Percentiles rank a stretch among this genome's conserved stretches.
Conservation (phyloP, 2,113 vertebrate genomes). For the Scortum barcoo region DNA sequence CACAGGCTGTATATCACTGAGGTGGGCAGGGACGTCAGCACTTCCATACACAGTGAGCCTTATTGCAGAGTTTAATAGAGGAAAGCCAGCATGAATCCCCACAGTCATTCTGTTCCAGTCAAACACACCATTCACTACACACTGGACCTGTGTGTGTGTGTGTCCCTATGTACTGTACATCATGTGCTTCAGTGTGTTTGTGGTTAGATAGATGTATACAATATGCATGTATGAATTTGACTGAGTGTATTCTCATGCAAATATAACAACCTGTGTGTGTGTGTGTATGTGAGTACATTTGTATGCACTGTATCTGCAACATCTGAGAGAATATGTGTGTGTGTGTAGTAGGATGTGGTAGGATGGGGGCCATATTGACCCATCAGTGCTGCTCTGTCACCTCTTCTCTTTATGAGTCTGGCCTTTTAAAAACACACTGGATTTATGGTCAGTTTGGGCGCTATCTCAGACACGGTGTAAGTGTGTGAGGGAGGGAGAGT, state of each 20-base stretch:
- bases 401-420: slow-evolving; percentile 76
- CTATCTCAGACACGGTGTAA: slow-evolving; percentile 55
- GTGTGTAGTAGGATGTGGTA: slow-evolving; percentile 21
- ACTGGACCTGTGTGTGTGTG: slow-evolving; percentile 37
- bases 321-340: slow-evolving; percentile 11
- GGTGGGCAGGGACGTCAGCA: slow-evolving; percentile 81
- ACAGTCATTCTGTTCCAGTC: slow-evolving; percentile 84
- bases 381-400: slow-evolving; percentile 72
- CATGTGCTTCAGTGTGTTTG: slow-evolving; percentile 35
- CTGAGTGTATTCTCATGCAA: slow-evolving; percentile 46
- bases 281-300: neutral
- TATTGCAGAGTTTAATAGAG: slow-evolving; percentile 85
- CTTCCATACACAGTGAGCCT: slow-evolving; percentile 81
- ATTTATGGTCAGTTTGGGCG: slow-evolving; percentile 77
- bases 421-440: slow-evolving; percentile 76
- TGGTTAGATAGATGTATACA: slow-evolving; percentile 28
- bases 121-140: slow-evolving; percentile 77
- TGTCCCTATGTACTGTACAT: slow-evolving; percentile 45
- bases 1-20: slow-evolving; percentile 79
- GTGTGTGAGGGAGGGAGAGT: slow-evolving; percentile 4
- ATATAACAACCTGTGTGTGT: slow-evolving; percentile 9
- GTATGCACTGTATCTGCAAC: slow-evolving; percentile 6
- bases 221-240: slow-evolving; percentile 41
- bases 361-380: slow-evolving; percentile 65
- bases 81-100: slow-evolving; percentile 82